phyloP scores from a whole-genome alignment of 1,140 invertebrate species.

The Harpegnathos saltator region DNA sequence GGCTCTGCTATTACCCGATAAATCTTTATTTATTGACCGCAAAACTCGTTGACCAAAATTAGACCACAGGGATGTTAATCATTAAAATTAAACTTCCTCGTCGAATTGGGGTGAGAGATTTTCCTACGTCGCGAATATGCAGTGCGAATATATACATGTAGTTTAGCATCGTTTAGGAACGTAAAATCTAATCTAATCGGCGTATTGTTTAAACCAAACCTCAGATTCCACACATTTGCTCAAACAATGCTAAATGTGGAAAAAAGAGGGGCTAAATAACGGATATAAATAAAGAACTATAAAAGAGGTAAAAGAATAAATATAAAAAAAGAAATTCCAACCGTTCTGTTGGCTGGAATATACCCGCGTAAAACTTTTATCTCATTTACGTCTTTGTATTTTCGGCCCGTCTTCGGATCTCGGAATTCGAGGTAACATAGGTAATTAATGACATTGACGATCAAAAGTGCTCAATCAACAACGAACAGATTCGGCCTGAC shows the following conservation, averaged over 20 bases:
- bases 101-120: neutral
- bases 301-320: too few species aligned
- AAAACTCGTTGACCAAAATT: conserved; percentile 27
- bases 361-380: conserved; percentile 10
- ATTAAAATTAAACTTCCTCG: conserved; percentile 26
- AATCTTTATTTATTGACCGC: conserved; percentile 55
- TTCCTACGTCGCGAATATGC: neutral
- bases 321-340: too few species aligned
- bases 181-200: neutral
- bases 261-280: too few species aligned
- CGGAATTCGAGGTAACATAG: neutral
- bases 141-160: neutral
- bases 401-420: neutral
- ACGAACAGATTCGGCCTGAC: neutral
- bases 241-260: neutral
- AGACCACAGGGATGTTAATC: conserved; percentile 22
- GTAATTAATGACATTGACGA: conserved; percentile 42
- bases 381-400: neutral
- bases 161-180: neutral
- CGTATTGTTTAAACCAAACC: neutral
- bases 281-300: too few species aligned
- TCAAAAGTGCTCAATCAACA: conserved; percentile 3
- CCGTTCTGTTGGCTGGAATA: neutral
- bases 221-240: neutral
- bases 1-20: conserved; percentile 25